Conservation (phyloP, 2,797 vertebrate genomes). For the Heterohyrax brucei region DNA sequence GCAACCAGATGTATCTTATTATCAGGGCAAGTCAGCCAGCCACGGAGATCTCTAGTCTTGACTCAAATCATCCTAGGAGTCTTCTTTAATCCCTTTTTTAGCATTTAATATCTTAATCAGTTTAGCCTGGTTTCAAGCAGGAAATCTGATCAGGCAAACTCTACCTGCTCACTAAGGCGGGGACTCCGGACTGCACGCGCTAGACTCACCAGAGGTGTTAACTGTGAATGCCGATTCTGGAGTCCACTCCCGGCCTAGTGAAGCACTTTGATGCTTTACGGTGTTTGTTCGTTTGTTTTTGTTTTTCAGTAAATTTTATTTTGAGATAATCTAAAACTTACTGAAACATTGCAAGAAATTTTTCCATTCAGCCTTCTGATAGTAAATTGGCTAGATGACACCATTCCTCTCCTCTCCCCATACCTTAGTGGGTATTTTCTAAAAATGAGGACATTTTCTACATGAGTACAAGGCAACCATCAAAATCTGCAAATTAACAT, state of each 20-base stretch:
- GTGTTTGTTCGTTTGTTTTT: background rate
- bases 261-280: background rate
- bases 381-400: no score
- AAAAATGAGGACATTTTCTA: background rate
- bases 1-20: background rate
- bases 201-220: background rate
- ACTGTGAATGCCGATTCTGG: background rate
- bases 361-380: background rate
- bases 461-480: background rate
- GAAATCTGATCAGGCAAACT: background rate
- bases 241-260: background rate
- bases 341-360: background rate
- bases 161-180: background rate
- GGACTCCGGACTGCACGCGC: background rate
- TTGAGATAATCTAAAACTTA: background rate
- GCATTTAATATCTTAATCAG: background rate
- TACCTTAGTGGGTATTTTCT: no score
- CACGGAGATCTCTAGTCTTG: background rate
- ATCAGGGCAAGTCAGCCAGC: background rate
- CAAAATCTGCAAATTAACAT: background rate
- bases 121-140: background rate
- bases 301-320: background rate
- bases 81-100: slow-evolving; percentile 6
- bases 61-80: background rate
- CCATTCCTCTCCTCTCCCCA: no score